These are phyloP conservation scores for Aphrocallistes beatrix DNA, from an alignment of 37 sponge, comb jelly and placozoan genomes.

Conservation along the genomic window DNA sequence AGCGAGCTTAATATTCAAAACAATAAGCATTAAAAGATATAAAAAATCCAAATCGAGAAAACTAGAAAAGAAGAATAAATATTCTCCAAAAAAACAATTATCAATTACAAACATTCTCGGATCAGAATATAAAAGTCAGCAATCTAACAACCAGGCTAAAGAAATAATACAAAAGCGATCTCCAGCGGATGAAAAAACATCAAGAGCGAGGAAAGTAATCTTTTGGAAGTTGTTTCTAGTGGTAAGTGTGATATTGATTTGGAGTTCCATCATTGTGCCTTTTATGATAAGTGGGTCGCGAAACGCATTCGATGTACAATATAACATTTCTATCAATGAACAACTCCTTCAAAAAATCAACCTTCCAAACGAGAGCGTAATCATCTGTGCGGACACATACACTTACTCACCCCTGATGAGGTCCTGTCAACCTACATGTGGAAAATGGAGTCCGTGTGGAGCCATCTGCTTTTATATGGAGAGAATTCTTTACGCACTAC, in stretches of 20 bases:
- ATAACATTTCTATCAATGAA: neutral
- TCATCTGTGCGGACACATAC: neutral
- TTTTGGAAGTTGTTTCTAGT: neutral
- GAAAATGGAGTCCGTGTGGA: neutral
- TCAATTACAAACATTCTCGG: too few species aligned
- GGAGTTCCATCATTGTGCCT: neutral
- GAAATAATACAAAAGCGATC: neutral
- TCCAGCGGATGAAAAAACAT: neutral
- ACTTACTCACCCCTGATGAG: neutral
- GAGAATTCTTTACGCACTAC: neutral
- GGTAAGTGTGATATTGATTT: neutral
- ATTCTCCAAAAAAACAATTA: too few species aligned
- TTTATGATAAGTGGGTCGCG: neutral
- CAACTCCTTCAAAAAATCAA: neutral
- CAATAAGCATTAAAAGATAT: too few species aligned
- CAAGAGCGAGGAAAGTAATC: neutral
- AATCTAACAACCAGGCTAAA: too few species aligned
- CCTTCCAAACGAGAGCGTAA: neutral
- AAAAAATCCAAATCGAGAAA: too few species aligned
- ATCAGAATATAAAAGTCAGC: too few species aligned
- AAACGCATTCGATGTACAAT: neutral
- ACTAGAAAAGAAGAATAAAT: too few species aligned
- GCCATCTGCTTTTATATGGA: neutral
- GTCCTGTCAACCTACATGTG: neutral
- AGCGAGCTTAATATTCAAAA: too few species aligned